Conservation (phyloP, 2,888 invertebrate genomes). For the Temnothorax unifasciatus region DNA sequence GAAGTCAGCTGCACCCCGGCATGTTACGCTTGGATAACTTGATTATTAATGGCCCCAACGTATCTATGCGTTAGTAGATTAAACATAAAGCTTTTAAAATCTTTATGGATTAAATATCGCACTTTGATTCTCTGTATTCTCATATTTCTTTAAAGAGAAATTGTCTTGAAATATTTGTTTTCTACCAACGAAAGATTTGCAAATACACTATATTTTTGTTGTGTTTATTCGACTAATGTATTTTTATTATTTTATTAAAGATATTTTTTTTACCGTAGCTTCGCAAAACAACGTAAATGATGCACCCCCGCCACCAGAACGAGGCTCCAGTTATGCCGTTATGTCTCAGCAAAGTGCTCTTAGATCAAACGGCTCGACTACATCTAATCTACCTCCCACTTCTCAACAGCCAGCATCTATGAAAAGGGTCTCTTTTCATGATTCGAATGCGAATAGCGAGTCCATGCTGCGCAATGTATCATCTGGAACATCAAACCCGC, state of each 20-base stretch:
- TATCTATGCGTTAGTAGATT: slow-evolving; percentile 65
- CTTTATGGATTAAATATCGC: not conserved
- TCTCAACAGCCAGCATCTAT: slow-evolving; percentile 84
- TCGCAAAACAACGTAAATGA: slow-evolving; percentile 82
- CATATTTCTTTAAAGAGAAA: not conserved
- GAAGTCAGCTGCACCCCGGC: slow-evolving; percentile 80
- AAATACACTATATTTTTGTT: slow-evolving; percentile 13
- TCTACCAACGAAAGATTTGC: not conserved
- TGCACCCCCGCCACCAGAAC: slow-evolving; percentile 93
- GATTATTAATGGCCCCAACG: slow-evolving; percentile 84
- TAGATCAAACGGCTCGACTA: slow-evolving; percentile 84
- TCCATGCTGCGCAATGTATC: slow-evolving; percentile 82
- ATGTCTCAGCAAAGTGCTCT: slow-evolving; percentile 91
- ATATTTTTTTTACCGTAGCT: slow-evolving; percentile 69
- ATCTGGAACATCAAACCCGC: slow-evolving; percentile 84
- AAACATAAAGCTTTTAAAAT: not conserved
- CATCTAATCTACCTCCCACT: slow-evolving; percentile 81
- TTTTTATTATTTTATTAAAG: slow-evolving; percentile 2
- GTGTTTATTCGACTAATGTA: not conserved
- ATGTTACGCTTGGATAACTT: slow-evolving; percentile 85
- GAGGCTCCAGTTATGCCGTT: slow-evolving; percentile 95
- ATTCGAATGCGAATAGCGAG: slow-evolving; percentile 86
- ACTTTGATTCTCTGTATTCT: not conserved
- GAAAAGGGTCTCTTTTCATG: slow-evolving; percentile 93
- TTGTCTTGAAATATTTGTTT: not conserved